Evolutionary conservation across 2,797 vertebrate species (phyloP).

Genomic region (Fistularia tabacaria): DNA sequence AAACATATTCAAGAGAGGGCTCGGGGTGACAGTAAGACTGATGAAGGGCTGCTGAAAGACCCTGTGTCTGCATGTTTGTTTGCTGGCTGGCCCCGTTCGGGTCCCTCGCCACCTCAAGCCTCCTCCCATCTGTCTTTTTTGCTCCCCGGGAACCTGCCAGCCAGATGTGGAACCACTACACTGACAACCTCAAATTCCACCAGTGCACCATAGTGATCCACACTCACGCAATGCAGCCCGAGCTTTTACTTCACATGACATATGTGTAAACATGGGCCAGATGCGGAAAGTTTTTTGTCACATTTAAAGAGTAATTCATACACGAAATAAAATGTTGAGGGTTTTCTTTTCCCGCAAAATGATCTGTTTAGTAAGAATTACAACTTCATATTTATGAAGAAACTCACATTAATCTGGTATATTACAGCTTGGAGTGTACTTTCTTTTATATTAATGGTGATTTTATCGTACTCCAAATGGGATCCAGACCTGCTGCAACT

Average conservation of each 20-base stretch:
- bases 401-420: no score
- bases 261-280: slow-evolving; percentile 31
- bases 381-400: no score
- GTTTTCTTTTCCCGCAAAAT: no score
- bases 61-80: slow-evolving; percentile 16
- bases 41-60: slow-evolving; percentile 52
- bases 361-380: no score
- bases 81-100: slow-evolving; percentile 23
- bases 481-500: neutral
- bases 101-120: slow-evolving; percentile 37
- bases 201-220: slow-evolving; percentile 36
- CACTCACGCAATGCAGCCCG: slow-evolving; percentile 32
- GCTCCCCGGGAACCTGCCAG: slow-evolving; percentile 49
- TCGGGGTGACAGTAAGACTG: slow-evolving; percentile 45
- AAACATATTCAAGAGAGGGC: slow-evolving; percentile 47
- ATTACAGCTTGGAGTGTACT: no score
- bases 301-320: no score
- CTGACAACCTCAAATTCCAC: slow-evolving; percentile 52
- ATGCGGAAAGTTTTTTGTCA: neutral
- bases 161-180: slow-evolving; percentile 66
- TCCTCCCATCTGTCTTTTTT: slow-evolving; percentile 34
- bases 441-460: no score
- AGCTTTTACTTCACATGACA: slow-evolving; percentile 27
- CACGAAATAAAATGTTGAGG: no score
- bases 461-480: no score